These are phyloP conservation scores for Alviniconcha strummeri DNA, from an alignment of 2,888 invertebrate genomes.

Conservation along the genomic window DNA sequence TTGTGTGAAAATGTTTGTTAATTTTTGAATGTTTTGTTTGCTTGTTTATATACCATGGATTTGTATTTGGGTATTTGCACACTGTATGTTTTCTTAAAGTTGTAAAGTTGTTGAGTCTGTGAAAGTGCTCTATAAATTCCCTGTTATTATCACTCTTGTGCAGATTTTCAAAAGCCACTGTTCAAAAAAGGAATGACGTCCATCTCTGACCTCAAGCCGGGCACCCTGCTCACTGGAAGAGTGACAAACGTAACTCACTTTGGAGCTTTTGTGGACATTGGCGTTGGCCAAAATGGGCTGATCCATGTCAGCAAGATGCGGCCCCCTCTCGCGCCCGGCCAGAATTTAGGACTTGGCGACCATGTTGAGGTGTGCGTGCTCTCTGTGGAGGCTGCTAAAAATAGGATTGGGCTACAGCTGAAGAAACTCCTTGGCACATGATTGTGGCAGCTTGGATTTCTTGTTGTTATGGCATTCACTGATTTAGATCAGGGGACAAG, in stretches of 20 bases:
- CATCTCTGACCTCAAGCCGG: constrained; percentile 79
- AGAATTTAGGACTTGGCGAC: constrained; percentile 57
- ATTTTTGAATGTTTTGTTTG: too few species aligned
- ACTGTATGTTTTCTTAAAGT: too few species aligned
- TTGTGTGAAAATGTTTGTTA: too few species aligned
- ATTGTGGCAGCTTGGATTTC: background rate
- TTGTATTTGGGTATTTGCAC: background rate
- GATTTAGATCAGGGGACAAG: too few species aligned
- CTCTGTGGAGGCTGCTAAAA: constrained; percentile 51
- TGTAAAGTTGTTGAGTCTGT: background rate
- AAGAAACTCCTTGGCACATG: constrained; percentile 9
- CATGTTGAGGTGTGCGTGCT: constrained; percentile 61
- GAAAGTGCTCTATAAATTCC: too few species aligned
- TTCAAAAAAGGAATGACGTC: constrained; percentile 84
- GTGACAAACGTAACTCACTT: constrained; percentile 91
- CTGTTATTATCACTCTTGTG: constrained; percentile 31
- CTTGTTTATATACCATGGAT: background rate
- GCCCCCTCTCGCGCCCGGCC: constrained; percentile 20
- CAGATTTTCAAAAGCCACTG: constrained; percentile 80
- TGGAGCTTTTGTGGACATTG: constrained; percentile 90
- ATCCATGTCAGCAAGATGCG: constrained; percentile 74
- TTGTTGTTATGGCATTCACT: too few species aligned
- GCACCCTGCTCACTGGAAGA: constrained; percentile 78
- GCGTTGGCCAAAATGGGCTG: constrained; percentile 71
- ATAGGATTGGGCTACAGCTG: constrained; percentile 59